Percentiles rank a stretch among this genome's conserved stretches.
Evolutionary conservation across 1,140 invertebrate genomes (phyloP).

Genomic region (Elysia chlorotica): DNA sequence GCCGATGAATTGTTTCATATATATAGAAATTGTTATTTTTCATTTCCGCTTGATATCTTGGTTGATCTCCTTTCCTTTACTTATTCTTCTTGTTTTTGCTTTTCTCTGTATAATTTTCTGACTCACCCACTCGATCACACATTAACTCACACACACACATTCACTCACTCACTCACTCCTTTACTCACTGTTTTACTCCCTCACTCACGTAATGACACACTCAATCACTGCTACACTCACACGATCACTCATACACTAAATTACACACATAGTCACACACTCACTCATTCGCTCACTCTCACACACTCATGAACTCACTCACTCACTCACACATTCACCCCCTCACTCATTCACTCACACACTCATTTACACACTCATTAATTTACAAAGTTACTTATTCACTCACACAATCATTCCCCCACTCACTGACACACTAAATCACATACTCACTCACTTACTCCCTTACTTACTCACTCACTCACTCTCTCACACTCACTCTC

Average conservation of each 20-base stretch:
- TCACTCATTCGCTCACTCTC: neutral
- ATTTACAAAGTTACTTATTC: neutral
- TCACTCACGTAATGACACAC: too few species aligned
- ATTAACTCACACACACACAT: too few species aligned
- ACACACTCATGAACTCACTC: neutral
- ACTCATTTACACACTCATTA: too few species aligned
- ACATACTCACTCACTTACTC: neutral
- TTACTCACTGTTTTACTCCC: too few species aligned
- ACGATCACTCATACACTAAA: neutral
- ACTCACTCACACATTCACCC: neutral
- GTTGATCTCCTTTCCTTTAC: too few species aligned
- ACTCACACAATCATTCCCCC: neutral
- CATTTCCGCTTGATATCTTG: too few species aligned
- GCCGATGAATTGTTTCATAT: too few species aligned
- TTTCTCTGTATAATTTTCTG: too few species aligned
- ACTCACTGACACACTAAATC: slow-evolving; percentile 7
- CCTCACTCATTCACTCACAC: neutral
- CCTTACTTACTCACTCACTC: slow-evolving; percentile 6
- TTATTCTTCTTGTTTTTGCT: too few species aligned
- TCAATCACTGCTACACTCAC: neutral
- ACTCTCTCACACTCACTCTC: neutral
- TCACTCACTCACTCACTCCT: too few species aligned
- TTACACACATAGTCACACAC: neutral
- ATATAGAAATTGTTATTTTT: too few species aligned
- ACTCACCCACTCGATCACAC: too few species aligned